phyloP scores from a whole-genome alignment of 1,140 invertebrate genomes.

The Macrocentrus cingulum region DNA sequence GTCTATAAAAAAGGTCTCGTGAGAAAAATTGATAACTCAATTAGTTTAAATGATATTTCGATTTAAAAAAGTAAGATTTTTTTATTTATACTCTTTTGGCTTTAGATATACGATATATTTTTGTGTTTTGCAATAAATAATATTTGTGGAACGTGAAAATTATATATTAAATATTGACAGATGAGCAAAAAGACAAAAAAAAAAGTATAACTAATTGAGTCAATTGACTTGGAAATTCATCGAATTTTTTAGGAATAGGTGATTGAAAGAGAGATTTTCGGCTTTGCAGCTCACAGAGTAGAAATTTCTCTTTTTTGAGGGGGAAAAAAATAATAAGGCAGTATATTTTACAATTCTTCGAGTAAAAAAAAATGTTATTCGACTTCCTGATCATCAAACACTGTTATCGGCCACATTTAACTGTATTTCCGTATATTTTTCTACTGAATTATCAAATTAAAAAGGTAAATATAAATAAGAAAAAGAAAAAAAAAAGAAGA shows the following conservation, averaged over 20 bases:
- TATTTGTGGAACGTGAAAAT: too few relatives aligned
- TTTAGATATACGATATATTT: too few relatives aligned
- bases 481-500: conserved; percentile 16
- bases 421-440: conserved; percentile 41
- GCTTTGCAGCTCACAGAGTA: too few relatives aligned
- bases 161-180: background rate
- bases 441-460: conserved; percentile 38
- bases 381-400: conserved; percentile 37
- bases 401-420: conserved; percentile 29
- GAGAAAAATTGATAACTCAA: too few relatives aligned
- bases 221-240: conserved; percentile 9
- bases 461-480: too few relatives aligned
- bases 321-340: too few relatives aligned
- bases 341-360: conserved; percentile 9
- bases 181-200: background rate
- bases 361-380: conserved; percentile 16
- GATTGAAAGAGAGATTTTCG: background rate
- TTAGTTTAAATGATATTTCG: too few relatives aligned
- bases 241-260: conserved; percentile 2
- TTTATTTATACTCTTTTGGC: too few relatives aligned
- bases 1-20: too few relatives aligned
- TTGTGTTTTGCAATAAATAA: too few relatives aligned
- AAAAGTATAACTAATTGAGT: background rate
- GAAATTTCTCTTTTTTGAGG: background rate
- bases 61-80: too few relatives aligned